Percentiles rank a stretch among this genome's conserved stretches.
Evolutionary conservation across 1,140 invertebrate species (phyloP).

Genomic region (Oppia nitens): DNA sequence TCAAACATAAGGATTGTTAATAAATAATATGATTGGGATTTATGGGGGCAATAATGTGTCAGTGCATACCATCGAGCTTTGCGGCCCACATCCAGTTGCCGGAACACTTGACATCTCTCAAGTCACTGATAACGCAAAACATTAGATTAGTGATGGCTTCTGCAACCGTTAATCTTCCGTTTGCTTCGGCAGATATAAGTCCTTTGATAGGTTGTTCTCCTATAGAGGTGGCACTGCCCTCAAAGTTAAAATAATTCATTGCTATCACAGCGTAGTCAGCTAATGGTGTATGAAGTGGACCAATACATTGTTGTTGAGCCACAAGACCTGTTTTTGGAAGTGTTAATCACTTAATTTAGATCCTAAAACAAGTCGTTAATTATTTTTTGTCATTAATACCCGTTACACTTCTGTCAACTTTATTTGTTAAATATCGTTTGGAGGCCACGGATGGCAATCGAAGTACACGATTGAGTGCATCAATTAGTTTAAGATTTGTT

Average conservation of each 20-base stretch:
- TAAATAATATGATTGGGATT: neutral
- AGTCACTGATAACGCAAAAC: slow-evolving; percentile 34
- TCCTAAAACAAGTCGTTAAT: neutral
- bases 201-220: slow-evolving; percentile 94
- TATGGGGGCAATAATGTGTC: neutral
- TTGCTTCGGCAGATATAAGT: slow-evolving; percentile 54
- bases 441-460: slow-evolving; percentile 76
- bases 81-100: slow-evolving; percentile 99
- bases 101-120: slow-evolving; percentile 75
- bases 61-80: slow-evolving; percentile 47
- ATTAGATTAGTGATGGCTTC: slow-evolving; percentile 90
- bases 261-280: slow-evolving; percentile 88
- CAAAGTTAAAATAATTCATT: slow-evolving; percentile 40
- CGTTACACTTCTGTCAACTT: slow-evolving; percentile 90
- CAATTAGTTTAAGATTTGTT: neutral
- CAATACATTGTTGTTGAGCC: slow-evolving; percentile 93
- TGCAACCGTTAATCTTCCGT: slow-evolving; percentile 79
- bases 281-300: slow-evolving; percentile 81
- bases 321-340: slow-evolving; percentile 53
- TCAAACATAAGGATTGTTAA: neutral
- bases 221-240: slow-evolving; percentile 76
- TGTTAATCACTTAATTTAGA: too few species aligned
- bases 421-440: slow-evolving; percentile 86
- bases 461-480: slow-evolving; percentile 52
- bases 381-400: slow-evolving; percentile 37